Conservation (phyloP, 2,888 invertebrate genomes). For the Carpatolechia fugitivella region DNA sequence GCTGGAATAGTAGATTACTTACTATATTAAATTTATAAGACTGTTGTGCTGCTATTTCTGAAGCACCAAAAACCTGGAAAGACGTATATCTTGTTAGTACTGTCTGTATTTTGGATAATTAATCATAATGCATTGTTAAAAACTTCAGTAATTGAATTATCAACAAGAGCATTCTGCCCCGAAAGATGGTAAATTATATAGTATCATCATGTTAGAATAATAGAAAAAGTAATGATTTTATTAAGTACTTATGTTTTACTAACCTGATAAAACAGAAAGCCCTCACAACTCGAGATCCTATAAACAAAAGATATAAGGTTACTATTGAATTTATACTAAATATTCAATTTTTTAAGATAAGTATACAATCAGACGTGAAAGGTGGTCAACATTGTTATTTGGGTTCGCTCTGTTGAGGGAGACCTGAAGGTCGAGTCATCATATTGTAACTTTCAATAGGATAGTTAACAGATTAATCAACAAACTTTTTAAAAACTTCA, state of each 20-base stretch:
- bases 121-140: slow-evolving; percentile 13
- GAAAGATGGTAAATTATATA: slow-evolving; percentile 78
- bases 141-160: slow-evolving; percentile 55
- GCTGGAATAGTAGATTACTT: no score
- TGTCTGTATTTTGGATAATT: neutral
- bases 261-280: no score
- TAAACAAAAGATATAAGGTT: no score
- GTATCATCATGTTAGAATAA: slow-evolving; percentile 55
- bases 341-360: no score
- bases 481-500: no score
- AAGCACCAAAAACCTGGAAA: neutral
- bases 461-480: no score
- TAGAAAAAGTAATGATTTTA: no score
- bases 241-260: no score
- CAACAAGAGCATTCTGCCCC: slow-evolving; percentile 78
- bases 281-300: no score
- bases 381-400: slow-evolving; percentile 49
- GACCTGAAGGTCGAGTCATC: slow-evolving; percentile 71
- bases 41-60: no score
- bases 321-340: no score
- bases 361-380: slow-evolving; percentile 31
- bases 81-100: neutral
- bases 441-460: slow-evolving; percentile 25
- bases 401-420: slow-evolving; percentile 75
- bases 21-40: no score